Percentiles rank a stretch among this genome's conserved stretches.
Conservation (phyloP, 2,113 vertebrate species). For the Melanerpes formicivorus region DNA sequence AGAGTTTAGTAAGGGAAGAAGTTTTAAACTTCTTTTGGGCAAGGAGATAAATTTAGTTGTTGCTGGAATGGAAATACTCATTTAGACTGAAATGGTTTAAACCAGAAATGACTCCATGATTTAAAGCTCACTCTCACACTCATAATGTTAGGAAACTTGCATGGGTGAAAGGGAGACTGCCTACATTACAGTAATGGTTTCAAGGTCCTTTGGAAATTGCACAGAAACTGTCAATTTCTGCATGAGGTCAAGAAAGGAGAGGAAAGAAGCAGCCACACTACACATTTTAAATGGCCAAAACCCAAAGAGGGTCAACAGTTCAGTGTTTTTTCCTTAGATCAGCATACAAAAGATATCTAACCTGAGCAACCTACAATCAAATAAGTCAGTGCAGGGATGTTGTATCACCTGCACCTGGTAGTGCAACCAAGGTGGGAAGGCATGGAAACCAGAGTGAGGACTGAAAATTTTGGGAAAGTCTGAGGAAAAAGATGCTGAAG, state of each 20-base stretch:
- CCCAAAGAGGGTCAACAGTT: not conserved
- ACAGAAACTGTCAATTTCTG: not conserved
- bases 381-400: not conserved
- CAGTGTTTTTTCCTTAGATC: not conserved
- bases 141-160: not conserved
- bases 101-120: not conserved
- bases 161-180: not conserved
- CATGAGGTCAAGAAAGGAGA: not conserved
- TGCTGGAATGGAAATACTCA: not conserved
- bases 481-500: not conserved
- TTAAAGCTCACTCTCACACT: conserved; percentile 27
- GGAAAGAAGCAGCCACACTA: not conserved
- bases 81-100: not conserved
- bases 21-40: not conserved
- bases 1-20: not conserved
- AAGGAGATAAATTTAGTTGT: not conserved
- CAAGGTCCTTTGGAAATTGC: not conserved
- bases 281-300: not conserved
- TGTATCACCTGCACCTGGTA: not conserved
- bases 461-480: not conserved
- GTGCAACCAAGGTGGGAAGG: no score
- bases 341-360: not conserved
- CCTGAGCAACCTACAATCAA: not conserved
- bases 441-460: not conserved
- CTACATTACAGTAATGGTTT: not conserved